Conservation (phyloP, 1,140 invertebrate species). For the Drosophila nigrodunni region DNA sequence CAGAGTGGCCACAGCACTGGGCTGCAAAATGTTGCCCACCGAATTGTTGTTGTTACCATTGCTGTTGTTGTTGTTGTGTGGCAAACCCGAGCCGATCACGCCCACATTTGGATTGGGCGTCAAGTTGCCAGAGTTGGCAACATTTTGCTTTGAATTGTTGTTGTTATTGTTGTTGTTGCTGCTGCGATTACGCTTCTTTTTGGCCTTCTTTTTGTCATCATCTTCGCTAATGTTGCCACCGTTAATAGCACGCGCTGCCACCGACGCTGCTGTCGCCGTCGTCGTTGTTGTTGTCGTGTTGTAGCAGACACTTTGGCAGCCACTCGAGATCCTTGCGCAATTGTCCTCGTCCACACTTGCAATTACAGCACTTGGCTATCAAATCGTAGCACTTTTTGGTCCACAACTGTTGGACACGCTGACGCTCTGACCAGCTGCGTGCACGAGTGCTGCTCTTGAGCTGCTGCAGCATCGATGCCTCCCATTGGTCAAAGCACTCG, state of each 20-base stretch:
- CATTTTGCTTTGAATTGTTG: slow-evolving; percentile 47
- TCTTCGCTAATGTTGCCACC: slow-evolving; percentile 74
- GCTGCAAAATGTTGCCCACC: slow-evolving; percentile 43
- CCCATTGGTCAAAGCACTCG: slow-evolving; percentile 97
- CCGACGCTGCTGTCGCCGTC: no score
- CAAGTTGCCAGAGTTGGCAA: slow-evolving; percentile 51
- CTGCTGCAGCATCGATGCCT: slow-evolving; percentile 93
- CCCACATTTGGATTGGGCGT: slow-evolving; percentile 78
- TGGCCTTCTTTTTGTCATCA: slow-evolving; percentile 88
- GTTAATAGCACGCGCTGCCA: slow-evolving; percentile 15
- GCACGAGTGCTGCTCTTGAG: slow-evolving; percentile 95
- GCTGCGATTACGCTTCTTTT: slow-evolving; percentile 89
- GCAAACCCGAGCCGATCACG: slow-evolving; percentile 77
- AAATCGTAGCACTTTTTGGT: slow-evolving; percentile 98
- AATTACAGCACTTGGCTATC: slow-evolving; percentile 94
- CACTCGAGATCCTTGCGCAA: slow-evolving; percentile 97
- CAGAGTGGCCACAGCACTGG: slow-evolving; percentile 59
- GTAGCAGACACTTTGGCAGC: slow-evolving; percentile 81
- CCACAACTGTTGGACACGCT: slow-evolving; percentile 97
- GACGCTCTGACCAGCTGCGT: slow-evolving; percentile 96
- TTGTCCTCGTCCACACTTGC: slow-evolving; percentile 95
- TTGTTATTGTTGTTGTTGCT: slow-evolving; percentile 39
- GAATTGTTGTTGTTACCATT: slow-evolving; percentile 39
- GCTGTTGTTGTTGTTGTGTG: slow-evolving; percentile 71
- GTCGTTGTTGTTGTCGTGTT: neutral